Conservation (phyloP, 2,888 invertebrate species). For the Eupithecia centaureata region DNA sequence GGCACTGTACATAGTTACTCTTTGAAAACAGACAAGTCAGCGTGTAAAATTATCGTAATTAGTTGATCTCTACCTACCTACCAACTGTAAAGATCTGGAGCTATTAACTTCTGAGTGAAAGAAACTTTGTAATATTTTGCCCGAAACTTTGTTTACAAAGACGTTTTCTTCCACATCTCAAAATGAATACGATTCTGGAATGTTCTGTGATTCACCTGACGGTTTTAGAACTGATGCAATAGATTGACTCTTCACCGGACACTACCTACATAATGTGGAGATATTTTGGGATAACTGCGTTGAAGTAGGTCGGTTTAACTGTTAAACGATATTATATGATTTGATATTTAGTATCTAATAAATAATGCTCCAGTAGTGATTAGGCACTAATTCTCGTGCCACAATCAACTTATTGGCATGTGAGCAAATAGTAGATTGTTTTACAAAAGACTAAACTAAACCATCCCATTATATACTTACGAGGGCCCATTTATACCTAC, state of each 20-base stretch:
- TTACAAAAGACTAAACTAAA: no score
- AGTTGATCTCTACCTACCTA: not conserved
- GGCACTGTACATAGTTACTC: no score
- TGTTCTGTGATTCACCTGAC: conserved; percentile 77
- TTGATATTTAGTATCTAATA: no score
- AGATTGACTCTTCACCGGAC: conserved; percentile 43
- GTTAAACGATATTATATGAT: not conserved
- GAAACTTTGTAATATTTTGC: not conserved
- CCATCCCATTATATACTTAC: no score
- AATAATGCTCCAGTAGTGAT: not conserved
- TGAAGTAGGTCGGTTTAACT: conserved; percentile 21
- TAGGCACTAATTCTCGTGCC: not conserved
- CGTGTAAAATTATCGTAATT: not conserved
- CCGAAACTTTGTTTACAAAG: conserved; percentile 12
- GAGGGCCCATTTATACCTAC: no score
- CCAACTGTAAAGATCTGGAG: not conserved
- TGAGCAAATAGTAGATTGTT: no score
- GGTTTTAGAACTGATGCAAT: conserved; percentile 75
- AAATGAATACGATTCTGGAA: conserved; percentile 64
- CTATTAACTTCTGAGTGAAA: no score
- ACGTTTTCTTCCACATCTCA: conserved; percentile 9
- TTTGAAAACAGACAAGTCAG: not conserved
- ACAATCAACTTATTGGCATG: not conserved
- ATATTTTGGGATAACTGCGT: conserved; percentile 42
- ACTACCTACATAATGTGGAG: conserved; percentile 35